Percentiles rank a stretch among this genome's conserved stretches.
phyloP scores from a whole-genome alignment of 92 coral and sea anemone genomes.

The Epizoanthus stellaris region DNA sequence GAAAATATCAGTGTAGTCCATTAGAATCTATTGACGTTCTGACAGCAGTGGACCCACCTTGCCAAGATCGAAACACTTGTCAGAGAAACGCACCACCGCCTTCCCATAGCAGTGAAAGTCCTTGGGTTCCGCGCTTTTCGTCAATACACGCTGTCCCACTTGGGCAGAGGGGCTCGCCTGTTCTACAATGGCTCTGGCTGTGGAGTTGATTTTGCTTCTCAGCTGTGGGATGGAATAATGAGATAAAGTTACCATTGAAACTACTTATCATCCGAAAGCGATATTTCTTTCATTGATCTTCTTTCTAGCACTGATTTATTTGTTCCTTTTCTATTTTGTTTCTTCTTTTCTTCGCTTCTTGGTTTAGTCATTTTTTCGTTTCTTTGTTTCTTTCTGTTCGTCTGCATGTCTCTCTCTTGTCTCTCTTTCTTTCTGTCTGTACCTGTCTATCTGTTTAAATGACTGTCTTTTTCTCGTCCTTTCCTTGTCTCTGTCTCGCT shows the following conservation, averaged over 20 bases:
- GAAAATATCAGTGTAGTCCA: background rate
- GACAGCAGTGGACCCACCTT: constrained; percentile 55
- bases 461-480: too few species aligned
- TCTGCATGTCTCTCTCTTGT: too few species aligned
- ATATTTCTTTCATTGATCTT: background rate
- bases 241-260: too few species aligned
- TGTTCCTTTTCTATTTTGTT: background rate
- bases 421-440: too few species aligned
- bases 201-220: constrained; percentile 63
- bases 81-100: constrained; percentile 72
- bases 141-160: constrained; percentile 63
- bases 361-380: too few species aligned
- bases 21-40: background rate
- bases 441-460: too few species aligned
- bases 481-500: too few species aligned
- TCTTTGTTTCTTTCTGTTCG: too few species aligned
- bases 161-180: constrained; percentile 49
- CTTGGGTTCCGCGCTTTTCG: constrained; percentile 60
- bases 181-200: constrained; percentile 68
- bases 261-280: background rate
- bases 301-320: background rate
- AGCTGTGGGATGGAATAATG: constrained; percentile 45
- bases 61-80: constrained; percentile 70
- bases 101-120: constrained; percentile 80
- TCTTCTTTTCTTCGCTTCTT: too few species aligned